phyloP scores from a whole-genome alignment of 2,888 invertebrate species.

The Lycia hirtaria region DNA sequence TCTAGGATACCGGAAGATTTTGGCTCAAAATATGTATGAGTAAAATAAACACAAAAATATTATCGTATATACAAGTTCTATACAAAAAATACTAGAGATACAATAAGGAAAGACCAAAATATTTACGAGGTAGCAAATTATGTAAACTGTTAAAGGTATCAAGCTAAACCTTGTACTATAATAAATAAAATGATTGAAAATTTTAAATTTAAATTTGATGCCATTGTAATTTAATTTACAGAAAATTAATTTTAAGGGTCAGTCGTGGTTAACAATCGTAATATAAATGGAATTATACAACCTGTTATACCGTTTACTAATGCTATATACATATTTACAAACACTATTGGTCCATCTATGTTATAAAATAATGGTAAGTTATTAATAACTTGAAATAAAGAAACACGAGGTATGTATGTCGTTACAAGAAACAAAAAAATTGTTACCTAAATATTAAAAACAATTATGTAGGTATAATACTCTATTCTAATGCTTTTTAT shows the following conservation, averaged over 20 bases:
- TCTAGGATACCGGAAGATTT: neutral
- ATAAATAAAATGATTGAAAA: constrained; percentile 1
- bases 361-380: constrained; percentile 57
- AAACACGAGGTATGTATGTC: constrained; percentile 5
- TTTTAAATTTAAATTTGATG: constrained; percentile 24
- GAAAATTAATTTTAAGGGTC: constrained; percentile 44
- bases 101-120: neutral
- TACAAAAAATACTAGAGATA: neutral
- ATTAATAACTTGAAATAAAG: constrained; percentile 29
- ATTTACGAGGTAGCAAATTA: constrained; percentile 4
- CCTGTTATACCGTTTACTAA: constrained; percentile 73
- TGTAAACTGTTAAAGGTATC: neutral
- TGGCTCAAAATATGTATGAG: neutral
- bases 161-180: constrained; percentile 17
- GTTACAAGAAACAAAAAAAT: neutral
- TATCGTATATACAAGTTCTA: neutral
- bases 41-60: neutral
- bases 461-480: too few species aligned
- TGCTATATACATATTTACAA: constrained; percentile 81
- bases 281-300: constrained; percentile 59
- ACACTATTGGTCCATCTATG: constrained; percentile 83
- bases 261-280: constrained; percentile 55
- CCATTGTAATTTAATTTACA: neutral
- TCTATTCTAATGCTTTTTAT: too few species aligned
- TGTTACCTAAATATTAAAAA: too few species aligned